These are phyloP conservation scores for Tenthredo notha DNA, from an alignment of 2,888 invertebrate species.

Conservation along the genomic window DNA sequence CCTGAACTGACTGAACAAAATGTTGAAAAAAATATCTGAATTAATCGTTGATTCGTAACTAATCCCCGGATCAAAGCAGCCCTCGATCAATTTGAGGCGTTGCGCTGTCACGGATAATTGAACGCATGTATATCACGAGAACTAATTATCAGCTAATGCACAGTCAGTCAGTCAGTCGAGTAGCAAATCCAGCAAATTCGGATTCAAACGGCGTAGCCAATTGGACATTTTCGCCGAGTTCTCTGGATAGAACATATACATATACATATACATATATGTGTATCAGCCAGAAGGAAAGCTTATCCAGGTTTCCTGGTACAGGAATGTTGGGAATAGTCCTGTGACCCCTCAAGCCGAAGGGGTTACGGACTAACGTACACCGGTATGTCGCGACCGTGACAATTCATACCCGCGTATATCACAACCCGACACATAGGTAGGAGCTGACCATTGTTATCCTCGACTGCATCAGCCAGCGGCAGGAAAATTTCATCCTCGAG, in stretches of 20 bases:
- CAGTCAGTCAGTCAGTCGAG: not conserved
- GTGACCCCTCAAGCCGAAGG: slow-evolving; percentile 35
- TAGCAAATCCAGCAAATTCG: not conserved
- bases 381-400: slow-evolving; percentile 18
- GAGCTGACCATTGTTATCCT: slow-evolving; percentile 50
- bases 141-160: slow-evolving; percentile 17
- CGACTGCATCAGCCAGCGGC: slow-evolving; percentile 27
- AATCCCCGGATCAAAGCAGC: not conserved
- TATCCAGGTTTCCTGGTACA: slow-evolving; percentile 4
- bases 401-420: slow-evolving; percentile 49
- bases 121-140: slow-evolving; percentile 1
- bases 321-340: slow-evolving; percentile 28
- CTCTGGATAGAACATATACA: not conserved
- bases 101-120: not conserved
- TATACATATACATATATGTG: not conserved
- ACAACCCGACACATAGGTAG: not conserved
- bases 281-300: not conserved
- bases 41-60: not conserved
- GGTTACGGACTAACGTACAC: not conserved
- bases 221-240: not conserved
- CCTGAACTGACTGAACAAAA: not conserved
- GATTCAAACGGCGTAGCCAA: slow-evolving; percentile 9
- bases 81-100: not conserved
- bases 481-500: not conserved
- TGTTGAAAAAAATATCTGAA: not conserved